These are phyloP conservation scores for Enteromius treurensis DNA, from an alignment of 2,797 vertebrate species.

Conservation along the genomic window DNA sequence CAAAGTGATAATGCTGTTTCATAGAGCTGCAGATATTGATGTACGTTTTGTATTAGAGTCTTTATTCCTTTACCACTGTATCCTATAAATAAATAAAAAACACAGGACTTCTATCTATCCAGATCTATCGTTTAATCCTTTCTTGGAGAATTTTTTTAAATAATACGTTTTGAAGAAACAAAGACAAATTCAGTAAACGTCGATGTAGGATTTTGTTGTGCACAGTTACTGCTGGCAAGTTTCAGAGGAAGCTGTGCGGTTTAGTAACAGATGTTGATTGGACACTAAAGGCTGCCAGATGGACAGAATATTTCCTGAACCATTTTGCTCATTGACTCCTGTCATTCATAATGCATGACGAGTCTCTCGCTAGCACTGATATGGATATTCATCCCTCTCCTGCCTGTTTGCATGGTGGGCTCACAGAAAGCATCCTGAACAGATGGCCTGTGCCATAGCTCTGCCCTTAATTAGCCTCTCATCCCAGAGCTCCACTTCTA, in stretches of 20 bases:
- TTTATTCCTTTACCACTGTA: constrained; percentile 65
- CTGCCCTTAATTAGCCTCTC: constrained; percentile 39
- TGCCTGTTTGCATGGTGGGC: constrained; percentile 4
- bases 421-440: constrained; percentile 44
- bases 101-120: constrained; percentile 38
- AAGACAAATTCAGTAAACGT: background rate
- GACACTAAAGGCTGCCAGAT: constrained; percentile 33
- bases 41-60: constrained; percentile 66
- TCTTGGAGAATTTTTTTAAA: background rate
- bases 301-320: constrained; percentile 40
- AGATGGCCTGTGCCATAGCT: constrained; percentile 53
- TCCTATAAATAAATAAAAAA: constrained; percentile 64
- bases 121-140: background rate
- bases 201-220: background rate
- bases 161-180: background rate
- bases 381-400: constrained; percentile 30
- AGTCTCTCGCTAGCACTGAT: constrained; percentile 20
- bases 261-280: constrained; percentile 20
- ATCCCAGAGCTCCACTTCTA: constrained; percentile 49
- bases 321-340: constrained; percentile 32
- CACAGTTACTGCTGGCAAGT: background rate
- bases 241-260: background rate
- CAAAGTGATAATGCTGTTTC: constrained; percentile 51
- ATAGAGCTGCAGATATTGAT: constrained; percentile 53
- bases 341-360: constrained; percentile 37